Percentiles rank a stretch among this genome's conserved stretches.
phyloP scores from a whole-genome alignment of 2,797 vertebrate genomes.

The Limnodromus scolopaceus region DNA sequence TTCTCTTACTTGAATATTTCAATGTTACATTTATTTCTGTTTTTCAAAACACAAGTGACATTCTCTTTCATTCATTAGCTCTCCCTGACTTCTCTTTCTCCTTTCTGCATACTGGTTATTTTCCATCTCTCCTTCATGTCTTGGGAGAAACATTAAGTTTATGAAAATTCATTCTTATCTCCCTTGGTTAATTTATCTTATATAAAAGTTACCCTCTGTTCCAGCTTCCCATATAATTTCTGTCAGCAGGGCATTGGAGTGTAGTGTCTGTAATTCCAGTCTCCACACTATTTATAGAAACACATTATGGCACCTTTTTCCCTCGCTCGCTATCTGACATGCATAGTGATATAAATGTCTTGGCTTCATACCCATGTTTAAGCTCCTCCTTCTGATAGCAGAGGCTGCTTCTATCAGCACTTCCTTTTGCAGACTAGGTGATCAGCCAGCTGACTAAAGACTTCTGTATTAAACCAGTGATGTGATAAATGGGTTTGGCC shows the following conservation, averaged over 20 bases:
- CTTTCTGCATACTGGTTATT: not conserved
- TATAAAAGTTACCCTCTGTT: not conserved
- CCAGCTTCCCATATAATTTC: constrained; percentile 1
- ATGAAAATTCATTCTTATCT: constrained; percentile 33
- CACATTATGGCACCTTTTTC: not conserved
- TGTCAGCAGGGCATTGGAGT: not conserved
- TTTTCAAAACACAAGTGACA: not conserved
- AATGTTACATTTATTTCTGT: not conserved
- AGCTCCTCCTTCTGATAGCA: not conserved
- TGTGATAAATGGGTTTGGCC: constrained; percentile 6
- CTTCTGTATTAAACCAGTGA: not conserved
- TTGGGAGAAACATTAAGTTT: not conserved
- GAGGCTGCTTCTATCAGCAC: not conserved
- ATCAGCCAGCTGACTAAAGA: not conserved
- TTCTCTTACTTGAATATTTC: not conserved
- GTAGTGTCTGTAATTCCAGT: not conserved
- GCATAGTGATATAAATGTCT: not conserved
- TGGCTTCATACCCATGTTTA: not conserved
- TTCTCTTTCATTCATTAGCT: not conserved
- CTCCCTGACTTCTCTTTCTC: not conserved
- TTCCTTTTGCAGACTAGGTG: not conserved
- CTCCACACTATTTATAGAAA: not conserved
- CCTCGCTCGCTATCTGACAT: not conserved
- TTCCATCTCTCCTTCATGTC: not conserved
- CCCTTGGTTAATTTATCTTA: constrained; percentile 2